These are phyloP conservation scores for Metaphire vulgaris DNA, from an alignment of 1,140 invertebrate species.

Conservation along the genomic window DNA sequence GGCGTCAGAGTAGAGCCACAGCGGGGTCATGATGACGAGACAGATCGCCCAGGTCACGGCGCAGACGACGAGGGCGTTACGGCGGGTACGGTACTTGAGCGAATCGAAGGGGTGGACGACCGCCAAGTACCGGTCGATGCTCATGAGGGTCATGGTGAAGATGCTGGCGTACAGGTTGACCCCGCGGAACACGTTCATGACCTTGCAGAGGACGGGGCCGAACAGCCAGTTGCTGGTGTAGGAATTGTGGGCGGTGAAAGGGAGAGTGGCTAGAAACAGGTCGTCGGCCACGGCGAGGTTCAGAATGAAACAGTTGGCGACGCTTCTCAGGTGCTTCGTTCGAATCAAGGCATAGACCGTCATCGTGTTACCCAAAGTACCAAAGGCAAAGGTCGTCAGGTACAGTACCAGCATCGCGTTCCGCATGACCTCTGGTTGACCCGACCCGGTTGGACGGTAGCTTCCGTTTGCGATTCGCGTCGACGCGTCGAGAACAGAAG, in stretches of 20 bases:
- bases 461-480: too few relatives aligned
- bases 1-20: conserved; percentile 87
- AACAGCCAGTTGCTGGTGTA: neutral
- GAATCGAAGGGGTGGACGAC: conserved; percentile 71
- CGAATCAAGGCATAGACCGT: neutral
- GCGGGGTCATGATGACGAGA: conserved; percentile 64
- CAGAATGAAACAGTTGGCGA: conserved; percentile 12
- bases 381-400: conserved; percentile 7
- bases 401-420: neutral
- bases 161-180: conserved; percentile 93
- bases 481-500: too few relatives aligned
- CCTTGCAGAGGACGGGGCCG: neutral
- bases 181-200: conserved; percentile 73
- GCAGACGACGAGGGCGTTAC: conserved; percentile 48
- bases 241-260: conserved; percentile 1
- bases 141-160: conserved; percentile 89
- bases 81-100: conserved; percentile 57
- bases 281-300: conserved; percentile 8
- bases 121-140: conserved; percentile 65
- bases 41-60: conserved; percentile 51
- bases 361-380: conserved; percentile 1
- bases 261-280: conserved; percentile 1
- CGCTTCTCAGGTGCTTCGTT: neutral
- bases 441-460: too few relatives aligned
- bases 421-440: neutral